Base-by-base conservation (phyloP, 2,797 vertebrate genomes). In the Vespertilio murinus region DNA sequence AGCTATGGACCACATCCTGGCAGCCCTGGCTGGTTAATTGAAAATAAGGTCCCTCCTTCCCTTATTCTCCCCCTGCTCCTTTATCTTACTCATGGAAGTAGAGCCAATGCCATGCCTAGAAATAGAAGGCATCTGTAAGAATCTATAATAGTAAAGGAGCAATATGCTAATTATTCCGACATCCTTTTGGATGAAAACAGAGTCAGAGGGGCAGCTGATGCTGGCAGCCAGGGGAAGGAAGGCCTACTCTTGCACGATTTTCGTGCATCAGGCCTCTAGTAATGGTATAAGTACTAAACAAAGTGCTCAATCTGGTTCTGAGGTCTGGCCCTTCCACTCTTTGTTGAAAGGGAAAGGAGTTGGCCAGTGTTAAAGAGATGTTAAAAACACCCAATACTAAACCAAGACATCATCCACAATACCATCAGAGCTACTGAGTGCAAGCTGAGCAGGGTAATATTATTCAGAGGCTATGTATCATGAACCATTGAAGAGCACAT, bases 371-470 rank as follows among this genome's bases (percentile, higher is more conserved):
- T 3, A 35, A 0, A 85, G 9, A 91, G 30, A 45, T 18, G 56
- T 47, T 67, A 33, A 75, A 33, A 85, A 28, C 9, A 22, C 3
- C 18, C 4, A 40, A 47, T 2, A 5, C 40, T 16, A 28, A 23
- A 40, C 16, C 35, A 42, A 64, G 75, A 22, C 33, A 8, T 30
- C 54, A 35, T 20, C 23, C 25, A 40, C 17, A 33, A 81, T 12
- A 42, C 0, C n/a, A 4, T 5, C 18, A 42, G 18, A 33, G 12
- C 67, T 2, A 16, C 25, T 30, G 8, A 6, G 8, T 8, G 20
- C 3, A 16, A 12, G 14, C 52, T 6, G 47, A 52, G 35, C 0
- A 0, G 18, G 30, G 52, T 5, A 25, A 23, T 33, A 30, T 22
- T 18, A 69, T 64, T 69, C 69, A 70, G 54, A 33, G 6, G 33